Conservation (phyloP, 1,140 invertebrate genomes). For the Philotrypesis tridentata region DNA sequence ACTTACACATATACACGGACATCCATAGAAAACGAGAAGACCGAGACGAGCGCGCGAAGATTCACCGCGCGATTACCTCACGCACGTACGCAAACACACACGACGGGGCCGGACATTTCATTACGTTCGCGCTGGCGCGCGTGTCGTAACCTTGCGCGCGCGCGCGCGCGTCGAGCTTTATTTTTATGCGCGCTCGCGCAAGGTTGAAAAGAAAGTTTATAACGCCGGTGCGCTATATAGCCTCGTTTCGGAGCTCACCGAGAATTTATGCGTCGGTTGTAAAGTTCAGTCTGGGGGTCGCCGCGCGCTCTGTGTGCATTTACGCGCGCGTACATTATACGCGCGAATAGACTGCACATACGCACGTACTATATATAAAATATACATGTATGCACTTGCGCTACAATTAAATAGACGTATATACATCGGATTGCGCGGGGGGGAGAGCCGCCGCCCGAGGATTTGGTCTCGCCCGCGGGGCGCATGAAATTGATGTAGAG, state of each 20-base stretch:
- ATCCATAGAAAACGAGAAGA: too few relatives aligned
- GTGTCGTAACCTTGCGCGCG: conserved; percentile 19
- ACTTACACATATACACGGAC: too few relatives aligned
- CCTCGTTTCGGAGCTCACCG: conserved; percentile 16
- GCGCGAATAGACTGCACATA: too few relatives aligned
- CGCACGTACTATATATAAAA: too few relatives aligned
- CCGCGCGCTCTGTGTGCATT: too few relatives aligned
- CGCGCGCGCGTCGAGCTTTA: not conserved
- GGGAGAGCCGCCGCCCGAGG: too few relatives aligned
- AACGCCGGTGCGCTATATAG: not conserved
- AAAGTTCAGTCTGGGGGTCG: not conserved
- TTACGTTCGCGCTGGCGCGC: not conserved
- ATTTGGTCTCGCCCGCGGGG: too few relatives aligned
- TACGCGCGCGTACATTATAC: too few relatives aligned
- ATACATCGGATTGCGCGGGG: too few relatives aligned
- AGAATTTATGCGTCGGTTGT: conserved; percentile 14
- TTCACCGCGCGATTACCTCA: not conserved
- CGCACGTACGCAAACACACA: not conserved
- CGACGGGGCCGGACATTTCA: not conserved
- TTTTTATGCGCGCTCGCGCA: not conserved
- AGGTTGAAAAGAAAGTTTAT: conserved; percentile 34
- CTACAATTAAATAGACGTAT: too few relatives aligned
- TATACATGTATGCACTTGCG: too few relatives aligned
- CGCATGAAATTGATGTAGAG: not conserved
- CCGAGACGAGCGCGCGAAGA: not conserved